Evolutionary conservation across 2,888 invertebrate species (phyloP).

Genomic region (Aromia moschata): DNA sequence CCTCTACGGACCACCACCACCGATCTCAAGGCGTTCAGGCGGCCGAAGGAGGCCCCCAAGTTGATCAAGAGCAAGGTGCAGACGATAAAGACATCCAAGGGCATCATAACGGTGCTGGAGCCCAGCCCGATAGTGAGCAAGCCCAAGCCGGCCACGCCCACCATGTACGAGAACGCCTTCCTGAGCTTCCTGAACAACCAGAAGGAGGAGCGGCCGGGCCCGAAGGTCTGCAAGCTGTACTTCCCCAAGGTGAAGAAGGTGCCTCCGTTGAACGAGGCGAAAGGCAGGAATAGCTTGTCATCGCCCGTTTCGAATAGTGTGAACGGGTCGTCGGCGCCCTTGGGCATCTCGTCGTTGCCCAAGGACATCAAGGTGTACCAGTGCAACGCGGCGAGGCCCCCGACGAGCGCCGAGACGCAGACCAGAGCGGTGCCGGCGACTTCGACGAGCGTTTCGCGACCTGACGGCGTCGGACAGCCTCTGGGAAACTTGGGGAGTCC

Average conservation of each 20-base stretch:
- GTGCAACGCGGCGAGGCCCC: background rate
- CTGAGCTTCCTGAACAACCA: constrained; percentile 44
- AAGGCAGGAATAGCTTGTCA: too few species aligned
- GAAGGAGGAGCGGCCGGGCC: background rate
- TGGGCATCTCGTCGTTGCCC: background rate
- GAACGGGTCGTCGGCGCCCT: too few species aligned
- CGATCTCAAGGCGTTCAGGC: constrained; percentile 41
- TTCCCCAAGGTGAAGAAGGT: background rate
- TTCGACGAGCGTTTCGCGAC: background rate
- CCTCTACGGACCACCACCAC: constrained; percentile 2
- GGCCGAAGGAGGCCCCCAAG: constrained; percentile 37
- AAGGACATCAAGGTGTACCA: constrained; percentile 4
- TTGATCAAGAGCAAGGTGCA: constrained; percentile 43
- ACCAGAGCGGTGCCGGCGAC: too few species aligned
- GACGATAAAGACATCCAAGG: constrained; percentile 50
- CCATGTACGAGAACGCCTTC: constrained; percentile 47
- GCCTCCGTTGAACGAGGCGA: constrained; percentile 1
- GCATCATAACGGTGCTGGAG: constrained; percentile 48
- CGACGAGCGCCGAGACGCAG: background rate
- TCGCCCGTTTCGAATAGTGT: too few species aligned
- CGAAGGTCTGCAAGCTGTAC: background rate
- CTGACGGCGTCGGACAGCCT: background rate
- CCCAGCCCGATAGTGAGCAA: constrained; percentile 33
- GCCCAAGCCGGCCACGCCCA: constrained; percentile 14
- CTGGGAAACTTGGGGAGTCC: background rate